phyloP scores from a whole-genome alignment of 1,140 invertebrate species.

The Calycopis cecrops region DNA sequence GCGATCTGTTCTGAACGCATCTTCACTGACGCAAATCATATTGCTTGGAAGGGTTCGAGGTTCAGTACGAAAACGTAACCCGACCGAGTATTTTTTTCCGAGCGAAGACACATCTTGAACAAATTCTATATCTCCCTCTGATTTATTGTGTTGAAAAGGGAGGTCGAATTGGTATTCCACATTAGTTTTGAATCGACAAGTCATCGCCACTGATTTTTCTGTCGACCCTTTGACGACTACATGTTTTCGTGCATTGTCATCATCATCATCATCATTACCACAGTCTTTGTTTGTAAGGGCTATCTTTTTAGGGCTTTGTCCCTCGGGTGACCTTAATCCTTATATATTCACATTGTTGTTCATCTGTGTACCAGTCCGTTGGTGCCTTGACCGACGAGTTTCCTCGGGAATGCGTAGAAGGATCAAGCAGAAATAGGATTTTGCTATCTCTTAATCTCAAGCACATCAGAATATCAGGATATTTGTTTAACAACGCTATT shows the following conservation, averaged over 20 bases:
- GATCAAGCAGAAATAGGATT: too few species aligned
- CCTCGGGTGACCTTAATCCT: too few species aligned
- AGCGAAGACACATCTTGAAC: conserved; percentile 6
- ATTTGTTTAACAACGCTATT: too few species aligned
- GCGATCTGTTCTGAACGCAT: conserved; percentile 69
- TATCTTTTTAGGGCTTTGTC: too few species aligned
- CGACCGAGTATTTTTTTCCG: conserved; percentile 25
- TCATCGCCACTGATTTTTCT: conserved; percentile 57
- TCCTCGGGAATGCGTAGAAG: too few species aligned
- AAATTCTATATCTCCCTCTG: conserved; percentile 21
- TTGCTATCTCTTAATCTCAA: too few species aligned
- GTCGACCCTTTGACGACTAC: conserved; percentile 15
- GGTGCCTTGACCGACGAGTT: too few species aligned
- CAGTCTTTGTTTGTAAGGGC: too few species aligned
- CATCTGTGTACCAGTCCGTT: too few species aligned
- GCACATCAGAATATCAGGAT: too few species aligned
- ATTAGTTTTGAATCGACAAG: conserved; percentile 39
- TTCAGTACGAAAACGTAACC: conserved; percentile 43
- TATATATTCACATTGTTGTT: too few species aligned
- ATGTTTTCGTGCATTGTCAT: conserved; percentile 10
- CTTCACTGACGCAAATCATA: conserved; percentile 72
- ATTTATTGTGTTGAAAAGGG: conserved; percentile 24
- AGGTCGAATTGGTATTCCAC: conserved; percentile 17
- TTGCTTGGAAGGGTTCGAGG: conserved; percentile 65
- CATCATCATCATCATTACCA: neutral